Conservation (phyloP, 2,888 invertebrate species). For the Ceraclea dissimilis region DNA sequence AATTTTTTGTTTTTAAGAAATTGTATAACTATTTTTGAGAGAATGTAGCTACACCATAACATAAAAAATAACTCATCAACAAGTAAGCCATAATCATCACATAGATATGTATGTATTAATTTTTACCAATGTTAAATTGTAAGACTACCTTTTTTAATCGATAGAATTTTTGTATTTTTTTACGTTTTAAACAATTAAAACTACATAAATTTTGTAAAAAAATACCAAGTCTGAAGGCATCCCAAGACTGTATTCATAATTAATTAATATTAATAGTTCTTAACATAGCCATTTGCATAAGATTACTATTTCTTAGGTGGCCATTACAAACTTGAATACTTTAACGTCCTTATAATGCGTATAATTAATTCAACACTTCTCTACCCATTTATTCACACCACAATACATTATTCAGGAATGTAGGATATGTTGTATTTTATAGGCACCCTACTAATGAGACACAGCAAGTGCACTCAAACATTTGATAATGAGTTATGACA, state of each 20-base stretch:
- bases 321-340: conserved; percentile 17
- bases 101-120: conserved; percentile 12
- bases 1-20: conserved; percentile 4
- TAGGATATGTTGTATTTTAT: no score
- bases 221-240: conserved; percentile 28
- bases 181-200: conserved; percentile 32
- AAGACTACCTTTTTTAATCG: conserved; percentile 23
- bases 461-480: no score
- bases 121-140: conserved; percentile 22
- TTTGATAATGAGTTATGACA: no score
- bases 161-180: conserved; percentile 40
- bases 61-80: background rate
- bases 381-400: background rate
- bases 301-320: conserved; percentile 18
- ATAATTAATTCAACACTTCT: conserved; percentile 14
- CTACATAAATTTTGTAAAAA: conserved; percentile 37
- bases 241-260: conserved; percentile 25
- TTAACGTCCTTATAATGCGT: conserved; percentile 16
- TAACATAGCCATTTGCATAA: conserved; percentile 21
- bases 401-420: background rate
- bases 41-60: conserved; percentile 9
- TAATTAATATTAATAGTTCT: conserved; percentile 21
- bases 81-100: background rate
- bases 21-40: conserved; percentile 12
- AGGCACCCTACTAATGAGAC: no score